Evolutionary conservation across 2,888 invertebrate species (phyloP).

Genomic region (Orthosia incerta): DNA sequence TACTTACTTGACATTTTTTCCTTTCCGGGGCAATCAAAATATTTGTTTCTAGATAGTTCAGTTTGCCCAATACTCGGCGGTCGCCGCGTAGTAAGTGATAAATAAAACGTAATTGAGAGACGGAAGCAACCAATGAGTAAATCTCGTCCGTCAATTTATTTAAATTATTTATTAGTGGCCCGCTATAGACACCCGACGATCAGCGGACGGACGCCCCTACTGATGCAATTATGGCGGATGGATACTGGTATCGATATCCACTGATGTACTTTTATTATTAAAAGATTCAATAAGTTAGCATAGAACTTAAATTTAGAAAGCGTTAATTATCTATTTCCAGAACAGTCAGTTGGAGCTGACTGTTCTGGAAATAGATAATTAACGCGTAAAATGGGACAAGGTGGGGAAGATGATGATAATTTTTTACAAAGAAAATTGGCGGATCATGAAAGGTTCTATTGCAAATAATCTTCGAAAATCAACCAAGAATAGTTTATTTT

Average conservation of each 20-base stretch:
- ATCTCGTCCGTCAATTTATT: slow-evolving; percentile 91
- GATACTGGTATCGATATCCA: slow-evolving; percentile 73
- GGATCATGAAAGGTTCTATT: background rate
- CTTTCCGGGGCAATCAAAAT: slow-evolving; percentile 16
- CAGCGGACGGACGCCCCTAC: slow-evolving; percentile 85
- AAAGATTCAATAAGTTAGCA: background rate
- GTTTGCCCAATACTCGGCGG: slow-evolving; percentile 72
- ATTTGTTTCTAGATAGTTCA: slow-evolving; percentile 59
- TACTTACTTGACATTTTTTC: background rate
- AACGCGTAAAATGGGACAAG: too few relatives aligned
- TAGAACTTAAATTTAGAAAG: background rate
- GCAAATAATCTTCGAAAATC: background rate
- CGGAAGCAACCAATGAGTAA: slow-evolving; percentile 91
- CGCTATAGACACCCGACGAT: slow-evolving; percentile 89
- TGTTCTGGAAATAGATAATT: too few relatives aligned
- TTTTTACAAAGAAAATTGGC: too few relatives aligned
- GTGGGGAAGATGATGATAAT: too few relatives aligned
- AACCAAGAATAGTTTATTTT: background rate
- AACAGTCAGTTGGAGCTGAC: too few relatives aligned
- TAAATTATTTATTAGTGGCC: slow-evolving; percentile 91
- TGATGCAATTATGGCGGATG: slow-evolving; percentile 68
- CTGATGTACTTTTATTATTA: slow-evolving; percentile 48
- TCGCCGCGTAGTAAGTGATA: slow-evolving; percentile 89
- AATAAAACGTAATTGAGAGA: slow-evolving; percentile 91
- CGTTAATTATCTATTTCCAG: background rate